Evolutionary conservation across 2,797 vertebrate species (phyloP).

Genomic region (Danio tinwini): DNA sequence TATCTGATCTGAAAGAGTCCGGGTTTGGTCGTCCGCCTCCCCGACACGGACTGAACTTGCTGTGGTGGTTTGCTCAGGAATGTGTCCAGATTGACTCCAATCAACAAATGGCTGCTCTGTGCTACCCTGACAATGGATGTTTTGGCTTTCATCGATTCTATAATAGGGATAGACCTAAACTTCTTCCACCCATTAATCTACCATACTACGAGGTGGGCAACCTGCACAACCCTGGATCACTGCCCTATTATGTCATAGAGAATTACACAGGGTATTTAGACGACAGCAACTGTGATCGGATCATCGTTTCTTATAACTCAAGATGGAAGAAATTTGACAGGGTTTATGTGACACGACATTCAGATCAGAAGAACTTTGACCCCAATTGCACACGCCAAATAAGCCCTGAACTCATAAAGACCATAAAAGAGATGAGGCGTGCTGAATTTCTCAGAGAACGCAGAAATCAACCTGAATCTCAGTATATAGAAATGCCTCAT

Average conservation of each 20-base stretch:
- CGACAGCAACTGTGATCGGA: conserved; percentile 48
- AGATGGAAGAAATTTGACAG: not conserved
- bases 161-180: conserved; percentile 7
- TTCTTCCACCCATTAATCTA: not conserved
- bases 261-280: not conserved
- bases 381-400: conserved; percentile 30
- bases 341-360: conserved; percentile 51
- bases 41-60: conserved; percentile 48
- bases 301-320: conserved; percentile 17
- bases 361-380: not conserved
- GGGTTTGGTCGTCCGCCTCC: conserved; percentile 36
- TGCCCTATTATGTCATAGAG: not conserved
- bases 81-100: conserved; percentile 14
- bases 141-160: conserved; percentile 42
- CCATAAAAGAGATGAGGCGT: not conserved
- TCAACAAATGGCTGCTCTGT: not conserved
- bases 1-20: not conserved
- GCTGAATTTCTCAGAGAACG: not conserved
- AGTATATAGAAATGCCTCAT: too few species aligned
- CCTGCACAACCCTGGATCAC: not conserved
- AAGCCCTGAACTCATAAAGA: conserved; percentile 26
- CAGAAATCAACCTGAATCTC: not conserved
- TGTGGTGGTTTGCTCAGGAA: conserved; percentile 47
- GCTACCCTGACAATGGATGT: not conserved
- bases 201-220: conserved; percentile 46